Base-by-base conservation (phyloP, 2,797 vertebrate species). In the Dipus sagitta region DNA sequence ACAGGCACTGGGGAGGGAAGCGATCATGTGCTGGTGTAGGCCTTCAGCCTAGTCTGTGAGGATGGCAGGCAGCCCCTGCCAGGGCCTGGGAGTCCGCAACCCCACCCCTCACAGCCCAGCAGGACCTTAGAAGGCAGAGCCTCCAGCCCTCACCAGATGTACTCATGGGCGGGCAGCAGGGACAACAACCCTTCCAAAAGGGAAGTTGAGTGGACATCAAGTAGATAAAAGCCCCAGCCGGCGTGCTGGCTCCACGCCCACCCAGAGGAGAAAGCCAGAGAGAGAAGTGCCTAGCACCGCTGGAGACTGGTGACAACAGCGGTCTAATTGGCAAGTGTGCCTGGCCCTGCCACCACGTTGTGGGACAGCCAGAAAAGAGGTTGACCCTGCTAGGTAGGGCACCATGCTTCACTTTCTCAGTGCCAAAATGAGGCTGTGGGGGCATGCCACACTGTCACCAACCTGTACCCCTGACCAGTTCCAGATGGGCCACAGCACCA, bases 231-330 rank as follows among this genome's bases (percentile, higher is more conserved):
- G 54, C 10, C 67, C 52, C 3, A 23, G 68, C 18, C 28, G 11
- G 13, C 26, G 20, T 4, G 34, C 77, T 23, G 4, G 3, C 52
- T 34, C 54, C 54, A 58, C 15, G 54, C 54, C 54, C 54, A 58
- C 15, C 23, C 0, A 32, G n/a, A 26, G 26, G 6, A 32, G 80
- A n/a, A 75, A 52, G 17, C 77, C 72, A 3, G n/a, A 52, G 2
- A 54, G 58, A 1, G 4, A 86, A 67, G n/a, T 11, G 26, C 64
- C 78, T 2, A 1, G 20, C 9, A 0, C 12, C 6, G 0, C 12
- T 24, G 28, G 10, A 2, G 67, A 24, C 54, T 32, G 24, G 8
- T 1, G 83, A 62, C 17, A 3, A 0, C 9, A 6, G 83, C 11
- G 15, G 2, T 58, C 68, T 74, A 64, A 32, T 10, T 0, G 1